Conservation (phyloP, 1,140 invertebrate species). For the Caenorhabditis remanei region DNA sequence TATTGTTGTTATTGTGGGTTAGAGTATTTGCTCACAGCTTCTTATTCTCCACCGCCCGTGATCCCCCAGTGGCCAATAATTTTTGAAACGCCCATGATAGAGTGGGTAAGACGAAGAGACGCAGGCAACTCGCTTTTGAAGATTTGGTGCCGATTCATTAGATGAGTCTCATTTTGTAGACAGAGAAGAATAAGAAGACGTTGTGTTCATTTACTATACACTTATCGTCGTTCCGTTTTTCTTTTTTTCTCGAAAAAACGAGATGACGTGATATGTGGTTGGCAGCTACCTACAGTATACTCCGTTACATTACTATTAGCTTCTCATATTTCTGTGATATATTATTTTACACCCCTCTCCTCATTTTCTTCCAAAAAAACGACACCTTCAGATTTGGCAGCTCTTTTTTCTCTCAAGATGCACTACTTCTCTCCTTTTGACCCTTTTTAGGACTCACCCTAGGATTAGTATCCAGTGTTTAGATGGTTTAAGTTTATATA, state of each 20-base stretch:
- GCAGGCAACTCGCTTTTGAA: not conserved
- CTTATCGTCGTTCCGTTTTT: not conserved
- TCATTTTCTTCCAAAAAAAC: not conserved
- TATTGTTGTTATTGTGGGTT: constrained; percentile 28
- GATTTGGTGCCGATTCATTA: constrained; percentile 50
- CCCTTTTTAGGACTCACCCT: not conserved
- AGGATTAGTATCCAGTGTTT: not conserved
- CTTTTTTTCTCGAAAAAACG: not conserved
- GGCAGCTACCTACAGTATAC: not conserved
- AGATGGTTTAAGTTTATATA: constrained; percentile 21
- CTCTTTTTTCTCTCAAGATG: not conserved
- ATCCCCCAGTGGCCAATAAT: constrained; percentile 46
- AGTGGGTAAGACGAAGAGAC: not conserved
- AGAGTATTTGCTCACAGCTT: not conserved
- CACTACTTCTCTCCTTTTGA: not conserved
- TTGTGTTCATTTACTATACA: constrained; percentile 7
- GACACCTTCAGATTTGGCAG: not conserved
- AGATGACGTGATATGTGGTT: too few species aligned
- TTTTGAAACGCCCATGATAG: constrained; percentile 28
- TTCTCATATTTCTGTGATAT: constrained; percentile 16
- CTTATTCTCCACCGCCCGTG: not conserved
- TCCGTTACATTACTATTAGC: not conserved
- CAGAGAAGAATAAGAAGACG: constrained; percentile 10
- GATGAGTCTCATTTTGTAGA: constrained; percentile 42
- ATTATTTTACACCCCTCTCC: not conserved